Base-by-base conservation (phyloP, 92 coral and sea anemone species). In the Scolanthus callimorphus region DNA sequence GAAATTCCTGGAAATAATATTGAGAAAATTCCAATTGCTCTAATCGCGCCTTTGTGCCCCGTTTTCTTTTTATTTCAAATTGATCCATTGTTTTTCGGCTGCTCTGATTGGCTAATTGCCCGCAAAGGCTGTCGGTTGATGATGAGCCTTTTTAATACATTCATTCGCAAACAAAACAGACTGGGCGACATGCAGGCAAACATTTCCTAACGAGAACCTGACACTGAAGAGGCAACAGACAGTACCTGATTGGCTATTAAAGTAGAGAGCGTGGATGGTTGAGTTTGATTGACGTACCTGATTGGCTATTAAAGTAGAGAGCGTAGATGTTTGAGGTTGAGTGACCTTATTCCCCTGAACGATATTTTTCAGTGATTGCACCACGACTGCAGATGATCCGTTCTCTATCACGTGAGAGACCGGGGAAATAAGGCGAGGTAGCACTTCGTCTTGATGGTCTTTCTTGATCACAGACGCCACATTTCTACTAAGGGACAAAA, bases 371-470 rank as follows among this genome's bases (percentile, higher is more conserved):
- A 82, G 77, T 39, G 71, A 80, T 60, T 44, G 80, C 17, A 74
- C 37, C 17, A 69, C 79, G 8, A 67, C 74, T 6, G 62, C 60
- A 8, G 65, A 34, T 17, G 92, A 56, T 15, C 74, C 65, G 44
- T 73, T 62, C 50, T 85, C 84, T 9, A 73, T 60, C 26, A 73
- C 75, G 20, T 80, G 86, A 49, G 72, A 52, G 20, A 85, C 50
- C 19, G 92, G 92, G 28, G 49, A 57, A 47, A 80, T 70, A 4
- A 85, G 55, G 13, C 63, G 77, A 10, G 65, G 79, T 30, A 80
- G 59, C 4, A 86, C 95, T 85, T 84, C 86, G 26, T 68, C 88
- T 51, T 50, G 79, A 29, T 59, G 31, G 74, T 92, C 96, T 62
- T 73, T 92, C 77, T 77, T 92, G 12, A 90, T 80, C 0, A 92